phyloP scores from a whole-genome alignment of 2,888 invertebrate genomes.

The Lasius fuliginosus region DNA sequence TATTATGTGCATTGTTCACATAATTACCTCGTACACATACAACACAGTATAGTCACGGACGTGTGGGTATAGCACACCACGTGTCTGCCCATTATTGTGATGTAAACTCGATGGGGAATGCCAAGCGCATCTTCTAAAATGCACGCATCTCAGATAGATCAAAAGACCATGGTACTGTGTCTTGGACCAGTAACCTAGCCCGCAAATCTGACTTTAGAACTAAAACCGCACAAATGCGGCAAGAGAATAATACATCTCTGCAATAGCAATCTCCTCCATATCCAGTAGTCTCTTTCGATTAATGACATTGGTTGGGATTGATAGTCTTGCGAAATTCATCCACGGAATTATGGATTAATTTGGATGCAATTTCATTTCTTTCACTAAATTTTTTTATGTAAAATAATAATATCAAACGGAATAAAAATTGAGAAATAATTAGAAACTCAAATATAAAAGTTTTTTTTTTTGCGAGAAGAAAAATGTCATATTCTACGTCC shows the following conservation, averaged over 20 bases:
- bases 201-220: slow-evolving; percentile 29
- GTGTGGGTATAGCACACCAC: neutral
- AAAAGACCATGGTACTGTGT: slow-evolving; percentile 24
- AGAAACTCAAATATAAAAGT: neutral
- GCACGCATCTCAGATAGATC: slow-evolving; percentile 44
- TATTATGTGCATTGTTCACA: slow-evolving; percentile 33
- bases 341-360: neutral
- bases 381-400: neutral
- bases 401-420: neutral
- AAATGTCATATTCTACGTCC: neutral
- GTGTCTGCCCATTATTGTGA: slow-evolving; percentile 33
- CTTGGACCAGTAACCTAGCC: neutral
- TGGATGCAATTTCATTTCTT: neutral
- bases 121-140: slow-evolving; percentile 47
- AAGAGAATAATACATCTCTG: neutral
- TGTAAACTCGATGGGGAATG: slow-evolving; percentile 43
- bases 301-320: neutral
- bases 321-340: slow-evolving; percentile 1
- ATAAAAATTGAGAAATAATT: neutral
- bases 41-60: slow-evolving; percentile 5
- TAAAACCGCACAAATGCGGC: neutral
- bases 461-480: neutral
- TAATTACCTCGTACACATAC: slow-evolving; percentile 35
- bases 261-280: neutral
- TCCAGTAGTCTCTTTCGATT: neutral